phyloP scores from a whole-genome alignment of 2,797 vertebrate species.

The Steatocranus sp. region DNA sequence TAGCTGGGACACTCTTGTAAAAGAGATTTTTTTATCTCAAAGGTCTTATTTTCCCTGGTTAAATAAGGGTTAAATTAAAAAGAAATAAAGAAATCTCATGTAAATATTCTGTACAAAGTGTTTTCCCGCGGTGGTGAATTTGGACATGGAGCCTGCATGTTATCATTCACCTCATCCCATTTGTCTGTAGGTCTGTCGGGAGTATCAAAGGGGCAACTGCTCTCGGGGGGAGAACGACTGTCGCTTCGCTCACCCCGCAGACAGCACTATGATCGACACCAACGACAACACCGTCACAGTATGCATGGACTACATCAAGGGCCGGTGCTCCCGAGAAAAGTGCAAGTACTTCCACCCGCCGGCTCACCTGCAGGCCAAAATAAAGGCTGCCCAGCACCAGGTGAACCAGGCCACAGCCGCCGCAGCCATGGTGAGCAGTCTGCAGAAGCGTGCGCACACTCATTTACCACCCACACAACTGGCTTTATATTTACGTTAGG shows the following conservation, averaged over 20 bases:
- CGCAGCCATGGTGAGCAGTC: conserved; percentile 93
- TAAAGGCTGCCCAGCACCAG: conserved; percentile 99
- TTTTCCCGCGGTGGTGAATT: neutral
- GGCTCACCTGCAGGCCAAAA: conserved; percentile 98
- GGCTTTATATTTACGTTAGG: neutral
- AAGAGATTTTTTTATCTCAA: neutral
- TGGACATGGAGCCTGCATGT: neutral
- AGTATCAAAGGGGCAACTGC: conserved; percentile 97
- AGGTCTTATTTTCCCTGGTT: neutral
- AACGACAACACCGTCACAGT: conserved; percentile 98
- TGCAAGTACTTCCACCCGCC: conserved; percentile 99
- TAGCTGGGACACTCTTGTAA: neutral
- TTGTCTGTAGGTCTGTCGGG: conserved; percentile 86
- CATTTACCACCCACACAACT: neutral
- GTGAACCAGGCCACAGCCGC: conserved; percentile 97
- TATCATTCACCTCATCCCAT: neutral
- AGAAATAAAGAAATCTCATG: neutral
- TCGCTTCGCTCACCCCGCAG: conserved; percentile 92
- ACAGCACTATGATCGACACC: conserved; percentile 98
- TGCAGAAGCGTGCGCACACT: conserved; percentile 8
- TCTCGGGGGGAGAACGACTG: conserved; percentile 95
- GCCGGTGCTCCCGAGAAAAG: conserved; percentile 97
- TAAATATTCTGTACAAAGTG: neutral
- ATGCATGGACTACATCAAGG: conserved; percentile 99
- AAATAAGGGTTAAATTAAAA: neutral